These are phyloP conservation scores for Carassius gibelio DNA, from an alignment of 2,113 vertebrate species.

Conservation along the genomic window DNA sequence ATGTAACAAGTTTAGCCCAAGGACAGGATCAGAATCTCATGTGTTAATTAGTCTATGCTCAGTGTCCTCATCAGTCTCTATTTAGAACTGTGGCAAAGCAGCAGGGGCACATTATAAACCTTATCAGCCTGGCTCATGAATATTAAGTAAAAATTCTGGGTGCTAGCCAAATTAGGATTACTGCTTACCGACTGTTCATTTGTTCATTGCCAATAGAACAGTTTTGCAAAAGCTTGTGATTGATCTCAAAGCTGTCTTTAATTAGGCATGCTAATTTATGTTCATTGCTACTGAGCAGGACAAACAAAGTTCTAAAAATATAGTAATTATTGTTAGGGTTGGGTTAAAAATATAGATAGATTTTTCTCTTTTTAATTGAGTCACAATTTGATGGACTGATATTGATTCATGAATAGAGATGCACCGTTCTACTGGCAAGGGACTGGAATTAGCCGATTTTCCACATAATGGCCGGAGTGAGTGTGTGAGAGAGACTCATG, in stretches of 20 bases:
- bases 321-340: no score
- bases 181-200: background rate
- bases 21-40: background rate
- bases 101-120: background rate
- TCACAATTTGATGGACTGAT: no score
- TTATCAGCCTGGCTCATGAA: conserved; percentile 12
- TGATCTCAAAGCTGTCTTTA: background rate
- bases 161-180: background rate
- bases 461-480: no score
- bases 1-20: background rate
- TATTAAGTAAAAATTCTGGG: background rate
- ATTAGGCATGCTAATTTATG: no score
- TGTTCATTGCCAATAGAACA: background rate
- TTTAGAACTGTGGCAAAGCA: background rate
- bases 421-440: no score
- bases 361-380: no score
- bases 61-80: background rate
- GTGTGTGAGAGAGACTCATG: no score
- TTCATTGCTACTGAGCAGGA: no score
- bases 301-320: no score
- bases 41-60: conserved; percentile 1
- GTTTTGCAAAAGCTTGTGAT: background rate
- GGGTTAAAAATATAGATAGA: no score
- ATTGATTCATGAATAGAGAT: no score
- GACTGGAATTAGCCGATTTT: no score